Evolutionary conservation across 2,797 vertebrate species (phyloP), one percentile per base, ranked within the genome.

Genomic region (Furcifer pardalis): DNA sequence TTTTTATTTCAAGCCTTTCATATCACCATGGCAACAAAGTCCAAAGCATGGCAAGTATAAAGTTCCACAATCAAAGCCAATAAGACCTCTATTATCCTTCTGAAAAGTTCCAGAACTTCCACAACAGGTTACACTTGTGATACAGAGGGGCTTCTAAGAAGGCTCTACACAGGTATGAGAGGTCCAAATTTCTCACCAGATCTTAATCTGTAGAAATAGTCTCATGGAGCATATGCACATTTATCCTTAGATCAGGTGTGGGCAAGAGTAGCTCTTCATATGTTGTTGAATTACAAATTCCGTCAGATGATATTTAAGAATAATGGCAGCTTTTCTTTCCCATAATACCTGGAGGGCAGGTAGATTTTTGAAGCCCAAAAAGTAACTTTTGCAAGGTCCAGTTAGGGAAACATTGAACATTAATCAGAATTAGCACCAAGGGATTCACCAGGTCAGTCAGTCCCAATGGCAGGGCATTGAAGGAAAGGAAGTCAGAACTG

Each of bases 1-100:
- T 74, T 82, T 90, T 84, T 86, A 76, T 86, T 91, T 80, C 72
- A 89, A 89, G 81, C 32, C 37, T 91, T 49, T 93, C 49, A 25
- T 63, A 79, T 69, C 32, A 17, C 2, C 35, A 82, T 35, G 81
- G 69, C 85, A 73, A 83, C 74, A 75, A 60, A 21, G 72, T 86
- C 42, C 76, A 73, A 74, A 37, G 73, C 56, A 71, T 60, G 4
- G 42, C 30, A 37, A 78, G 25, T 71, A 65, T 42, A 13, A 49
- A n/a, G 76, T 52, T 4, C 7, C 30, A 35, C 40, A 69, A 62
- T 68, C 49, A 72, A 68, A 13, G 59, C 44, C 32, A 35, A 77
- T 71, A 87, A 73, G 9, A 85, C 13, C 87, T 85, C 77, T 74
- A 63, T 77, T 80, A 65, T 19, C 4, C 66, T 21, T 71, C 42